Evolutionary conservation across 2,113 vertebrate genomes (phyloP).

Genomic region (Microcebus ravelobensis): DNA sequence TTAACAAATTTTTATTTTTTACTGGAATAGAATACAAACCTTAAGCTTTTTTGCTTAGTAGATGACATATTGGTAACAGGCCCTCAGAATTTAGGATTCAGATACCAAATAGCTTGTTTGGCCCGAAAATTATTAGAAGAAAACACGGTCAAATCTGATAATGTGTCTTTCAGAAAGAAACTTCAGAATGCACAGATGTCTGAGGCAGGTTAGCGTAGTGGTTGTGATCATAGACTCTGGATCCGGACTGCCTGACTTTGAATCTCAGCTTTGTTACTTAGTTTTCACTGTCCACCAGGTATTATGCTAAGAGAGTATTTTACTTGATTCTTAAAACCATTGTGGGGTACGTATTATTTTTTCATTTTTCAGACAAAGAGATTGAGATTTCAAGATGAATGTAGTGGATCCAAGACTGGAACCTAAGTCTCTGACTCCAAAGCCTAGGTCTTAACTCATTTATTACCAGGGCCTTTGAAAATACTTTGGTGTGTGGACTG

Average conservation of each 20-base stretch:
- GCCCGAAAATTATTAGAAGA: background rate
- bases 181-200: background rate
- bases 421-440: background rate
- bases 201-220: background rate
- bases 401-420: background rate
- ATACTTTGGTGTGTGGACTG: background rate
- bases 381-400: background rate
- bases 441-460: background rate
- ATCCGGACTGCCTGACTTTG: background rate
- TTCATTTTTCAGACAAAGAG: background rate
- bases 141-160: background rate
- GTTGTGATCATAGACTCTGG: background rate
- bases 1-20: conserved; percentile 23
- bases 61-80: background rate
- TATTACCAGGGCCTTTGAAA: background rate
- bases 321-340: background rate
- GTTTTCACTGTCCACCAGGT: background rate
- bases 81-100: background rate
- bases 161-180: background rate
- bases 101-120: background rate
- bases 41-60: background rate
- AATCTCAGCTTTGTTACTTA: background rate
- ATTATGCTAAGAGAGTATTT: background rate
- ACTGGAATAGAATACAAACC: background rate
- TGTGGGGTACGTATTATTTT: background rate